Evolutionary conservation across 2,113 vertebrate species (phyloP).

Genomic region (Sander vitreus): DNA sequence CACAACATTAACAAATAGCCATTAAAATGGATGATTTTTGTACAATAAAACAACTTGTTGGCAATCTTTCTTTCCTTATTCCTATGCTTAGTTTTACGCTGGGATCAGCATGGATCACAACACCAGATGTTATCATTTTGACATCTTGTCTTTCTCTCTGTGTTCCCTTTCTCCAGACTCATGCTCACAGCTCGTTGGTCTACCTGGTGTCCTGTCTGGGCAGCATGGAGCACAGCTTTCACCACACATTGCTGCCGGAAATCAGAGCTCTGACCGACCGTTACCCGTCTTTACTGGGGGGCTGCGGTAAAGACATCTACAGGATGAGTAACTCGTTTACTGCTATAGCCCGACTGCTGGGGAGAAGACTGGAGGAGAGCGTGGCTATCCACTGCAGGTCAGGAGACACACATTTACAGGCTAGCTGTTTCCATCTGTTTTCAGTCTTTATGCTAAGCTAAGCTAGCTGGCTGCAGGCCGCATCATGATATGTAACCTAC

Average conservation of each 20-base stretch:
- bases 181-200: slow-evolving; percentile 87
- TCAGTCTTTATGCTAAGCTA: too few species aligned
- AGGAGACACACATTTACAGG: slow-evolving; percentile 5
- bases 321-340: slow-evolving; percentile 96
- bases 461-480: too few species aligned
- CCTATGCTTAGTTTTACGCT: background rate
- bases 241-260: slow-evolving; percentile 92
- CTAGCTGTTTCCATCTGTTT: too few species aligned
- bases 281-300: slow-evolving; percentile 87
- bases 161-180: slow-evolving; percentile 78
- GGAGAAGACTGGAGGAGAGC: slow-evolving; percentile 82
- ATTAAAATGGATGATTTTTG: background rate
- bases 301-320: slow-evolving; percentile 91
- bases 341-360: slow-evolving; percentile 89
- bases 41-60: background rate
- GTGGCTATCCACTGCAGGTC: slow-evolving; percentile 80
- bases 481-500: background rate
- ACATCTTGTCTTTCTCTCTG: background rate
- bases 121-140: background rate
- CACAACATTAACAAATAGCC: background rate
- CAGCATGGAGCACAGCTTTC: slow-evolving; percentile 91
- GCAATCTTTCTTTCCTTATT: background rate
- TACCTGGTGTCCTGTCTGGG: slow-evolving; percentile 92
- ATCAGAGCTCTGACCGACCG: slow-evolving; percentile 89
- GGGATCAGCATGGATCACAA: background rate